Evolutionary conservation across 2,888 invertebrate genomes (phyloP), one percentile per base, ranked within the genome.

Genomic region (Eilema caniola): DNA sequence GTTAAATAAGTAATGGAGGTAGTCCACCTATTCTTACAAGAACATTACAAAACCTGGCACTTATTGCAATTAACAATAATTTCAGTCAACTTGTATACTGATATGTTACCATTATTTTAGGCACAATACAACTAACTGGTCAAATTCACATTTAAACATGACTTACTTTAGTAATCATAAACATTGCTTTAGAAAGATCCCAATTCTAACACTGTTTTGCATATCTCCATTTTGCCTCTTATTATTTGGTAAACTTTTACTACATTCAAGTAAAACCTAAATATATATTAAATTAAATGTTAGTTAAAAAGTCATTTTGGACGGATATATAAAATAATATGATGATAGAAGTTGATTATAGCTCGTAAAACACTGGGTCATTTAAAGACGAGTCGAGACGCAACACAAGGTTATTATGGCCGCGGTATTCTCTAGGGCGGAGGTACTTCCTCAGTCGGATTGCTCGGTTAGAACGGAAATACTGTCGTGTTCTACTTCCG

Each of bases 171-270:
- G 47, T 47, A 47, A 53, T 47, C 2, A 4, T 37, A 14, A 37
- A 37, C 16, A 41, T 53, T 1, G 5, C 5, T 47, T 7, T 20
- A 47, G 16, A 53, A n/a, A n/a, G 20, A n/a, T 53, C n/a, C 8
- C 8, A 20, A 53, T 7, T 53, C n/a, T 20, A 53, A 53, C 53
- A 53, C 53, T n/a, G 20, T 53, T n/a, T n/a, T 53, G 53, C 53
- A n/a, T n/a, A 53, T n/a, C 53, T 53, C 8, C n/a, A 53, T 53
- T 53, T 53, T n/a, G 53, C 53, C 53, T 53, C 53, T 2, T 41
- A 69, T 64, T 80, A 73, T 72, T 77, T 77, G 62, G 76, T 76
- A 67, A 67, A 70, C 20, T 60, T 70, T 70, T 28, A 66, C 16
- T 41, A 66, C 70, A 74, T 31, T 2, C 61, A 12, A 64, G 23